Base-by-base conservation (phyloP, 2,888 invertebrate genomes). In the Listrodromus nycthemerus region DNA sequence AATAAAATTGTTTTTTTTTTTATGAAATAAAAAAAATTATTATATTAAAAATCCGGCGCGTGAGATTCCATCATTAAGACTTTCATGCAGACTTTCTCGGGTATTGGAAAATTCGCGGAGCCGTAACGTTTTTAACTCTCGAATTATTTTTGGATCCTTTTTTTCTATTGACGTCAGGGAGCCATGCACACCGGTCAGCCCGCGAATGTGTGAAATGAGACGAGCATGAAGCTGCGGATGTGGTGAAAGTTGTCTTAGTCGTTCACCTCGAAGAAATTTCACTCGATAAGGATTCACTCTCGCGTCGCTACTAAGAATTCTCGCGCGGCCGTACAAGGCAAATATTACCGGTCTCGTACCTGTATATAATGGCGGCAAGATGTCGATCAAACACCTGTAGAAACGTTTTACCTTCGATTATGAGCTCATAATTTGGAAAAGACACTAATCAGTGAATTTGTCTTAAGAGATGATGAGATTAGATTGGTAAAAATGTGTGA, bases 271-370 rank as follows among this genome's bases (percentile, higher is more conserved):
- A 37, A 67, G 73, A 78, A 82, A 73, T 82, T 82, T 82, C 78
- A 74, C 65, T 33, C 58, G 78, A 82, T 82, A 82, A 73, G 82
- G 73, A 77, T 82, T 82, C 78, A 55, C 58, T 73, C 73, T 74
- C 58, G 37, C 19, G 63, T n/a, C 61, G 21, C 21, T 74, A n/a
- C 27, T 58, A 61, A 63, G 55, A 78, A 73, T 74, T 69, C 61
- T 41, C 41, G 41, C 41, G 67, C 73, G 41, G 33, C 61, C 50
- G 82, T 16, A 24, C 21, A 27, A 27, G 58, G 61, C 27, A 27
- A 61, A 58, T 77, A 77, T 30, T 61, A 21, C 21, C 21, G 24
- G 24, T 55, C 41, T 55, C 10, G 24, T 13, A 41, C 24, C 55
- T 8, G 0, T 24, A 19, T 52, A 10, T 52, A 19, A 13, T 24